phyloP scores from a whole-genome alignment of 92 coral and sea anemone species.

The Porites divaricata region DNA sequence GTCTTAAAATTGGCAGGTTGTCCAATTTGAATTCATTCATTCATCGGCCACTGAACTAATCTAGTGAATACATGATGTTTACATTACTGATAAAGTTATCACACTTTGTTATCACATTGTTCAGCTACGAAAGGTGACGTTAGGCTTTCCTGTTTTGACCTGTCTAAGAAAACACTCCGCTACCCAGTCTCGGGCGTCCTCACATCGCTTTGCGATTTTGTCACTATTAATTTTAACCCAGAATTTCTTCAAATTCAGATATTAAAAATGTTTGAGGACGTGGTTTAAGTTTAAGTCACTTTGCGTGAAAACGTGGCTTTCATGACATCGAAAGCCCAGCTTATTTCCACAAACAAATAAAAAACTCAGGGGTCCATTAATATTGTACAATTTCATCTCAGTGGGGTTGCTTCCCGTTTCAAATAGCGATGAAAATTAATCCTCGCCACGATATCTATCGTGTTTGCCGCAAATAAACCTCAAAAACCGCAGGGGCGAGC shows the following conservation, averaged over 20 bases:
- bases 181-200: neutral
- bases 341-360: constrained; percentile 40
- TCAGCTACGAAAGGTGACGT: constrained; percentile 33
- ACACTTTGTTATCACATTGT: constrained; percentile 38
- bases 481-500: neutral
- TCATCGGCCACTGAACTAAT: constrained; percentile 18
- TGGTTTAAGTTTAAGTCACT: constrained; percentile 4
- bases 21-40: neutral
- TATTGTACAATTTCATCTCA: constrained; percentile 36
- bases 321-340: constrained; percentile 17
- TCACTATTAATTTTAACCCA: no score
- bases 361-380: constrained; percentile 41
- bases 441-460: constrained; percentile 3
- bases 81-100: constrained; percentile 51
- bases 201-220: neutral
- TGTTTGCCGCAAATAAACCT: constrained; percentile 32
- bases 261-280: neutral
- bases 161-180: neutral
- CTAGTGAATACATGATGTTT: constrained; percentile 52
- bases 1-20: neutral
- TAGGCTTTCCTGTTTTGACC: constrained; percentile 37
- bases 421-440: constrained; percentile 37
- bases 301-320: constrained; percentile 2
- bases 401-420: constrained; percentile 37
- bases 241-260: neutral